Percentiles rank a stretch among this genome's conserved stretches.
Evolutionary conservation across 2,113 vertebrate genomes (phyloP).

Genomic region (Potamarius usumacintae): DNA sequence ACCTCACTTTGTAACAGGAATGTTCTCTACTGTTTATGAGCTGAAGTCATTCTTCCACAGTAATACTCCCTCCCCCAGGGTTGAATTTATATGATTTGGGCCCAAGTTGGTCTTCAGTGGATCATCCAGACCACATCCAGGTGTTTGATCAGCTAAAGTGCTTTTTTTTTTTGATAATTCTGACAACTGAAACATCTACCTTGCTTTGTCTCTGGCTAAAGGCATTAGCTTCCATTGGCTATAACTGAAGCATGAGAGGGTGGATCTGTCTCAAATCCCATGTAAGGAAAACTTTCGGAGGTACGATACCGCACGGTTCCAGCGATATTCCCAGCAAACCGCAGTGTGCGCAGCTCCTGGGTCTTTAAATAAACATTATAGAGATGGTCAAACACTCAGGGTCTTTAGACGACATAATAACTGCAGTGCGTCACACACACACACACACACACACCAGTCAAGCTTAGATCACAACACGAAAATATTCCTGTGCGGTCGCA

Average conservation of each 20-base stretch:
- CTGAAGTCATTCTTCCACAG: not conserved
- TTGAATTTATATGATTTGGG: no score
- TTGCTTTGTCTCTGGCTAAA: slow-evolving; percentile 9
- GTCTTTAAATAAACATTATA: slow-evolving; percentile 73
- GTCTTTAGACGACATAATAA: slow-evolving; percentile 62
- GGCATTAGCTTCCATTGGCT: slow-evolving; percentile 30
- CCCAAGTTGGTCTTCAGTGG: not conserved
- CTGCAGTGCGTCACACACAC: slow-evolving; percentile 82
- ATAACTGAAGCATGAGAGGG: slow-evolving; percentile 25
- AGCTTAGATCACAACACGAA: slow-evolving; percentile 71
- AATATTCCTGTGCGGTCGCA: slow-evolving; percentile 62
- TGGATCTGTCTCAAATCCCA: slow-evolving; percentile 62
- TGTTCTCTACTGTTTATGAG: not conserved
- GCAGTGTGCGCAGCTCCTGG: slow-evolving; percentile 56
- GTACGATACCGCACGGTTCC: slow-evolving; percentile 35
- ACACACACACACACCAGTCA: slow-evolving; percentile 71
- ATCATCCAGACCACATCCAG: not conserved
- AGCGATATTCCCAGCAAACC: slow-evolving; percentile 57
- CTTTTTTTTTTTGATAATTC: not conserved
- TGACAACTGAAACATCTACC: not conserved
- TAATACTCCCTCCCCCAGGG: not conserved
- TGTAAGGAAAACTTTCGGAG: slow-evolving; percentile 74
- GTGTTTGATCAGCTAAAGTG: not conserved
- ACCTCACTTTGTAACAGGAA: slow-evolving; percentile 19
- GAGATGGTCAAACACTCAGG: slow-evolving; percentile 65